These are phyloP conservation scores for Xenopus tropicalis DNA, from an alignment of 2,113 vertebrate genomes.

Conservation along the genomic window DNA sequence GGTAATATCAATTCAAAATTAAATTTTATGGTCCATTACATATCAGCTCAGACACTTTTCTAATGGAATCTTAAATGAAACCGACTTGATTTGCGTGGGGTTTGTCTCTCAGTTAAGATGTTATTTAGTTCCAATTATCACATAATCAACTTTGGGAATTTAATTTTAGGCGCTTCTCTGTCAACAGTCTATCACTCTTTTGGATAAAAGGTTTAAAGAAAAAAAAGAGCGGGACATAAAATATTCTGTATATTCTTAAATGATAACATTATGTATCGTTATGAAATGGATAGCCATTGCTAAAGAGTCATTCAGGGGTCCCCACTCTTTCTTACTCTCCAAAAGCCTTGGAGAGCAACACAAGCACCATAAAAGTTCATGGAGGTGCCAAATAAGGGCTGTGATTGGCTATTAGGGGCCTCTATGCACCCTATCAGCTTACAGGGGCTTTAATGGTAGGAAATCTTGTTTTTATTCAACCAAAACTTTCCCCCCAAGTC, in stretches of 20 bases:
- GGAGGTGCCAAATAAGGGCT: no score
- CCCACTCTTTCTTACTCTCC: no score
- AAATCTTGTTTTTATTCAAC: no score
- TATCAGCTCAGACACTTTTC: conserved; percentile 76
- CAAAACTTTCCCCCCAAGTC: no score
- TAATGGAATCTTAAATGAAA: conserved; percentile 90
- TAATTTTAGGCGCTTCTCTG: conserved; percentile 82
- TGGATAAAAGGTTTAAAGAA: conserved; percentile 64
- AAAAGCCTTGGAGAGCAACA: no score
- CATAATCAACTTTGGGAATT: conserved; percentile 84
- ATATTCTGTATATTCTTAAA: not conserved
- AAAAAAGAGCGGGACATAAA: conserved; percentile 55
- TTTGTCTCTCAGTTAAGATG: conserved; percentile 78
- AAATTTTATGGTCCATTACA: conserved; percentile 98
- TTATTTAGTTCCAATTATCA: conserved; percentile 91
- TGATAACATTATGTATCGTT: no score
- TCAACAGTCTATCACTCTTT: conserved; percentile 74
- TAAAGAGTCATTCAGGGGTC: no score
- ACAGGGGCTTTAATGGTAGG: no score
- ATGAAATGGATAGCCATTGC: no score
- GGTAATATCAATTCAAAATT: conserved; percentile 94
- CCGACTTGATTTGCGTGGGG: conserved; percentile 78
- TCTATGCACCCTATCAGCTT: no score
- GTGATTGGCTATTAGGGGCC: no score
- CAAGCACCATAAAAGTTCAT: no score